phyloP scores from a whole-genome alignment of 2,888 invertebrate genomes.

The Pilophorus perplexus region DNA sequence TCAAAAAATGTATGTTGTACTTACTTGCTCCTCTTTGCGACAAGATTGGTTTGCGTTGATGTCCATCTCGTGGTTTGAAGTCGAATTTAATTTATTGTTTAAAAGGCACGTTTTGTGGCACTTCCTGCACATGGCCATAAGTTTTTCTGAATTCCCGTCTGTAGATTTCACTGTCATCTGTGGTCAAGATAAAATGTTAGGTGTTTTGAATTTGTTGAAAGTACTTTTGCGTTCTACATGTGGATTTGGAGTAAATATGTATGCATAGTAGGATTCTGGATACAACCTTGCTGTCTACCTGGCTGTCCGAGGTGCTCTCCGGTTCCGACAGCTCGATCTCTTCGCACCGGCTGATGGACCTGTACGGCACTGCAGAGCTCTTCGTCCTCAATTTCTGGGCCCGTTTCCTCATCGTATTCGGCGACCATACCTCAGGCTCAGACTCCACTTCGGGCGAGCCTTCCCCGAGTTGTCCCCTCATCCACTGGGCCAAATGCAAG shows the following conservation, averaged over 20 bases:
- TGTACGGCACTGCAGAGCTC: slow-evolving; percentile 51
- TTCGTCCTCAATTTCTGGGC: slow-evolving; percentile 33
- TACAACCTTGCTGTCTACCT: slow-evolving; percentile 57
- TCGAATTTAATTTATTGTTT: slow-evolving; percentile 44
- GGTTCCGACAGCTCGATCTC: slow-evolving; percentile 52
- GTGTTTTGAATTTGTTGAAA: too few species aligned
- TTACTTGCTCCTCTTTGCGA: slow-evolving; percentile 32
- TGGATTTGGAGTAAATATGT: too few species aligned
- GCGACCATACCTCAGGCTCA: slow-evolving; percentile 67
- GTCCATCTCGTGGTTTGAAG: slow-evolving; percentile 44
- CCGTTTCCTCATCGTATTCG: slow-evolving; percentile 55
- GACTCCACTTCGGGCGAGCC: slow-evolving; percentile 54
- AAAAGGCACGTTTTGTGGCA: slow-evolving; percentile 75
- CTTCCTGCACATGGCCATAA: slow-evolving; percentile 70
- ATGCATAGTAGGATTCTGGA: too few species aligned
- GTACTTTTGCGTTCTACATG: too few species aligned
- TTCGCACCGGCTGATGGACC: slow-evolving; percentile 53
- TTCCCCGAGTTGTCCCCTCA: slow-evolving; percentile 69
- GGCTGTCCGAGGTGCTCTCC: slow-evolving; percentile 73
- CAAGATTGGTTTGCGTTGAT: slow-evolving; percentile 46
- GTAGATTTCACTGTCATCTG: slow-evolving; percentile 76
- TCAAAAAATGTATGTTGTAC: too few species aligned
- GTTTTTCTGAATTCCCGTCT: slow-evolving; percentile 66
- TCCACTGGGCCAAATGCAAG: slow-evolving; percentile 74
- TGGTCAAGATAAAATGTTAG: too few species aligned